Evolutionary conservation across 2,113 vertebrate genomes (phyloP), one percentile per base, ranked within the genome.

Genomic region (Jaculus jaculus): DNA sequence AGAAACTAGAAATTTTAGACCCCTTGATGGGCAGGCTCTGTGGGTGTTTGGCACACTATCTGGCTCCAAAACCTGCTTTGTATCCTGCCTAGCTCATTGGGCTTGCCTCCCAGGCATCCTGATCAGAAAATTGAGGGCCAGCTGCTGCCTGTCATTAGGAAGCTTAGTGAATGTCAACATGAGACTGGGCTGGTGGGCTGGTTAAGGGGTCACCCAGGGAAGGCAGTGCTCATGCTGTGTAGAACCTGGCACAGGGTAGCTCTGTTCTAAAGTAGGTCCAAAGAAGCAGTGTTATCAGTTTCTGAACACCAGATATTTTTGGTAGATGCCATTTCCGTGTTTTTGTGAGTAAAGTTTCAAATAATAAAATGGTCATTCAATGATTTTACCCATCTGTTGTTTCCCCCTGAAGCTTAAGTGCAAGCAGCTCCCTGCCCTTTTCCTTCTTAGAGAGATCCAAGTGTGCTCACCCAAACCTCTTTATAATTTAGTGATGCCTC

Each of bases 131-230:
- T 74, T 75, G 92, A 94, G 90, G 95, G 88, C 93, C 97, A 96
- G 97, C 90, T 96, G 94, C 93, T 93, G 88, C 93, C 74, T 96
- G 92, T 96, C 96, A 93, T 96, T 96, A 95, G 95, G 90, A 96
- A 74, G 84, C 78, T 74, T 72, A 77, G 54, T 83, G 95, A 92
- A 54, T 93, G 92, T 96, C 94, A 95, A 54, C 94, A 84, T n/a
- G 87, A 69, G 21, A 13, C 79, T 93, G 60, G 73, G 60, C 51
- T 73, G 81, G 65, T 58, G 26, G 34, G 10, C n/a, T 11, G 24
- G 11, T 18, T 60, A 20, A 32, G 39, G 28, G 58, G 72, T 87
- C 34, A 60, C 66, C 68, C 42, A 60, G 60, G 42, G 58, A 78
- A 72, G 71, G 13, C 47, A 79, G 66, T n/a, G 17, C 39, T 71